A percentile compares a stretch with the other conserved stretches of the same genome.
Conservation (phyloP, 2,888 invertebrate genomes). For the Oeneis ivallda region DNA sequence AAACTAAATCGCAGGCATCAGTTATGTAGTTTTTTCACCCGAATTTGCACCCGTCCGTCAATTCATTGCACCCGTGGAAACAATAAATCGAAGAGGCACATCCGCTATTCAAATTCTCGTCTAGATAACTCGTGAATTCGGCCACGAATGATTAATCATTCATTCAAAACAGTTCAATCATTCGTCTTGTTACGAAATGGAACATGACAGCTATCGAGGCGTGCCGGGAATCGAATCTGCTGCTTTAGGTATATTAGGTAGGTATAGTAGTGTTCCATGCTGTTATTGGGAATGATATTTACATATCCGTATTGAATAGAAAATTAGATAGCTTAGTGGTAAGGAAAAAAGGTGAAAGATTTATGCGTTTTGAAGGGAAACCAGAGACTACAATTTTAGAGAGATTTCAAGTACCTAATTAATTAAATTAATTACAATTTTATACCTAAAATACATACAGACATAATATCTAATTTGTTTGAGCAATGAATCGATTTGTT, state of each 20-base stretch:
- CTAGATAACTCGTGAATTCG: constrained; percentile 13
- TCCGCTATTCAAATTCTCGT: constrained; percentile 19
- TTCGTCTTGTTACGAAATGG: constrained; percentile 30
- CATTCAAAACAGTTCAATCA: constrained; percentile 17
- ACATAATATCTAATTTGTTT: too few species aligned
- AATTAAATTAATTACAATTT: too few species aligned
- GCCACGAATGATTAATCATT: constrained; percentile 18
- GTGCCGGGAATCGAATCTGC: constrained; percentile 20
- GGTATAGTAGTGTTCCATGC: background rate
- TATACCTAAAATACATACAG: too few species aligned
- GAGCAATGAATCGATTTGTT: too few species aligned
- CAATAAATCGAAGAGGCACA: background rate
- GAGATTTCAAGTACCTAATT: too few species aligned
- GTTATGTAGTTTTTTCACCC: too few species aligned
- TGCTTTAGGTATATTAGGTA: background rate
- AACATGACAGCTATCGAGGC: constrained; percentile 35
- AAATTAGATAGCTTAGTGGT: too few species aligned
- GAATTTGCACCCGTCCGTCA: too few species aligned
- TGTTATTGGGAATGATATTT: constrained; percentile 11
- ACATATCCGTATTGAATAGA: constrained; percentile 1
- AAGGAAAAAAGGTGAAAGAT: too few species aligned
- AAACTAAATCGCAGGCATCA: too few species aligned
- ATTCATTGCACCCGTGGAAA: background rate
- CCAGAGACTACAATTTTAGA: too few species aligned
- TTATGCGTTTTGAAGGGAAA: too few species aligned